phyloP scores from a whole-genome alignment of 2,797 vertebrate species.

The Acanthis flammea region DNA sequence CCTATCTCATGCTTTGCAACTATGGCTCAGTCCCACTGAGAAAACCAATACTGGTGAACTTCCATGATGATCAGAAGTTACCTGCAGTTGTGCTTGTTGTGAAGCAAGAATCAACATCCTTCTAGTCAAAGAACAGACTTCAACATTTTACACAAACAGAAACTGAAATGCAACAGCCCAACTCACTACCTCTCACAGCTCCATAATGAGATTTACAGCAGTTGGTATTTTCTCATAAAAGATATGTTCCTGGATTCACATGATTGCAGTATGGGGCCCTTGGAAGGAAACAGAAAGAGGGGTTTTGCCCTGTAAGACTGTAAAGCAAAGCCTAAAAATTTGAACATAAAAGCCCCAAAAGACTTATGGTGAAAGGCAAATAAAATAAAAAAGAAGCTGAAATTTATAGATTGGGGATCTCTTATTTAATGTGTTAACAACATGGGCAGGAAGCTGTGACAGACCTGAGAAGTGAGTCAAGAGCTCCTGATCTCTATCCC shows the following conservation, averaged over 20 bases:
- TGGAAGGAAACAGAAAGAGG: background rate
- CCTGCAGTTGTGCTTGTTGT: accelerated
- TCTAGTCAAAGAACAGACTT: background rate
- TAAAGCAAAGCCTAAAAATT: background rate
- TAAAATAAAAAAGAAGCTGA: background rate
- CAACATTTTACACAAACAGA: background rate
- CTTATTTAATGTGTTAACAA: background rate
- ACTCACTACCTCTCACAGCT: background rate
- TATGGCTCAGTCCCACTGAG: background rate
- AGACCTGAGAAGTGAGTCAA: background rate
- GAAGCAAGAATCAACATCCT: background rate
- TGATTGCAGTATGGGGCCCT: background rate
- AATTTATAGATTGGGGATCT: background rate
- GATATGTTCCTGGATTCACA: background rate
- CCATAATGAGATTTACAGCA: slow-evolving; percentile 35
- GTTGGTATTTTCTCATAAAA: background rate
- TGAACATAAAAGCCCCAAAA: background rate
- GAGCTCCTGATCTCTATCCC: slow-evolving; percentile 7
- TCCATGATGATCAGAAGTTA: background rate
- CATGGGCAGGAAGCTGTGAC: background rate
- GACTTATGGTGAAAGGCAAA: background rate
- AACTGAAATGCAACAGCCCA: background rate
- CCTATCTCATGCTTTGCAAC: background rate
- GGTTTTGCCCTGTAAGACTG: background rate
- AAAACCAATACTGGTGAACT: background rate